Evolutionary conservation across 2,888 invertebrate species (phyloP).

Genomic region (Pocota personata): DNA sequence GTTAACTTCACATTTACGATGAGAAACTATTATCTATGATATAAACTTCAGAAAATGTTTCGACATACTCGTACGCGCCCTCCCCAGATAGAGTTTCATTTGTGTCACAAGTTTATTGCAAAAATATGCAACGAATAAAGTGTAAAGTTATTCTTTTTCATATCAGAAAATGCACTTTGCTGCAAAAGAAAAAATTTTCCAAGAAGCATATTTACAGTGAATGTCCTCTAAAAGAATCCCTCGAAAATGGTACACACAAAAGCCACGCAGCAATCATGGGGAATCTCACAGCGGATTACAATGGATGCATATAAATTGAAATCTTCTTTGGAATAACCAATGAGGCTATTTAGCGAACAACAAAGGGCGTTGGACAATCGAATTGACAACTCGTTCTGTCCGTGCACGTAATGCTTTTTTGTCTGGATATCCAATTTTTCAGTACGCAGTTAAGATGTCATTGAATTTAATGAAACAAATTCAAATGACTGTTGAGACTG

Average conservation of each 20-base stretch:
- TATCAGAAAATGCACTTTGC: neutral
- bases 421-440: conserved; percentile 10
- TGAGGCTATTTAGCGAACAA: conserved; percentile 24
- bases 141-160: neutral
- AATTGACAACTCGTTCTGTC: conserved; percentile 15
- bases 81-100: neutral
- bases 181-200: neutral
- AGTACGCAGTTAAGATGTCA: conserved; percentile 16
- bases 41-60: no score
- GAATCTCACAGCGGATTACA: neutral
- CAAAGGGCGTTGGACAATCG: conserved; percentile 29
- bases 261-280: neutral
- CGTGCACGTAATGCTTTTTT: neutral
- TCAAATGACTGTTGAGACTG: neutral
- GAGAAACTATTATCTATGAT: no score
- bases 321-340: conserved; percentile 34
- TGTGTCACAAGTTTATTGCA: neutral
- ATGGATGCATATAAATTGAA: conserved; percentile 19
- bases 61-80: no score
- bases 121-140: neutral
- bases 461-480: conserved; percentile 6
- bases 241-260: neutral
- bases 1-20: no score
- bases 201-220: neutral
- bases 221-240: neutral